Evolutionary conservation across 1,140 invertebrate genomes (phyloP).

Genomic region (Cylas formicarius): DNA sequence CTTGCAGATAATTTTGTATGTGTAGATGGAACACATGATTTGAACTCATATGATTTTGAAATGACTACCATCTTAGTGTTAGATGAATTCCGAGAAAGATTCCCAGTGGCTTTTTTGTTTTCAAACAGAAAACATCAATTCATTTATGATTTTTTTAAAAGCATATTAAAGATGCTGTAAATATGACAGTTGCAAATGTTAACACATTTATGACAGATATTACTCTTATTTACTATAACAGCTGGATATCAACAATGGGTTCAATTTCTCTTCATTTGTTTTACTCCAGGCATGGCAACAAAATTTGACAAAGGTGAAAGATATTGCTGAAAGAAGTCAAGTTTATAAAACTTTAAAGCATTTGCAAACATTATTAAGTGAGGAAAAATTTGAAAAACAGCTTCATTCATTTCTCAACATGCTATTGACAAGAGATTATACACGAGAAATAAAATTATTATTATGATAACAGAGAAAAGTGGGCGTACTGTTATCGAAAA

Average conservation of each 20-base stretch:
- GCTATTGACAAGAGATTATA: constrained; percentile 1
- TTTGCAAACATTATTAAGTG: constrained; percentile 6
- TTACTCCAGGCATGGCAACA: constrained; percentile 5
- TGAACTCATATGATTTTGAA: constrained; percentile 22
- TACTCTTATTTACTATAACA: constrained; percentile 12
- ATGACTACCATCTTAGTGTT: constrained; percentile 19
- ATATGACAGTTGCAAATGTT: constrained; percentile 8
- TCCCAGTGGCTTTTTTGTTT: constrained; percentile 22
- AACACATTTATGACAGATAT: constrained; percentile 24
- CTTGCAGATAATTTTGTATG: constrained; percentile 17
- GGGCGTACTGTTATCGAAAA: constrained; percentile 14
- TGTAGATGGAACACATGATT: constrained; percentile 17
- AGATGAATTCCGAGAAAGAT: constrained; percentile 21
- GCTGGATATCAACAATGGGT: constrained; percentile 11
- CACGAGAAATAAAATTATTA: constrained; percentile 3
- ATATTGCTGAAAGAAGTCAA: constrained; percentile 3
- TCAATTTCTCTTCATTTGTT: not conserved
- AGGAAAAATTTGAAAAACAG: constrained; percentile 7
- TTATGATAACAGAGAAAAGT: constrained; percentile 4
- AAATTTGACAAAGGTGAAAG: constrained; percentile 10
- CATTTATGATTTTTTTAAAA: constrained; percentile 18
- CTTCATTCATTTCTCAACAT: constrained; percentile 4
- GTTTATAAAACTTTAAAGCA: constrained; percentile 14
- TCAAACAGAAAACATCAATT: constrained; percentile 16
- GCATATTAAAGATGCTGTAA: constrained; percentile 4